Evolutionary conservation across 2,113 vertebrate species (phyloP).

Genomic region (Misgurnus mizolepis): DNA sequence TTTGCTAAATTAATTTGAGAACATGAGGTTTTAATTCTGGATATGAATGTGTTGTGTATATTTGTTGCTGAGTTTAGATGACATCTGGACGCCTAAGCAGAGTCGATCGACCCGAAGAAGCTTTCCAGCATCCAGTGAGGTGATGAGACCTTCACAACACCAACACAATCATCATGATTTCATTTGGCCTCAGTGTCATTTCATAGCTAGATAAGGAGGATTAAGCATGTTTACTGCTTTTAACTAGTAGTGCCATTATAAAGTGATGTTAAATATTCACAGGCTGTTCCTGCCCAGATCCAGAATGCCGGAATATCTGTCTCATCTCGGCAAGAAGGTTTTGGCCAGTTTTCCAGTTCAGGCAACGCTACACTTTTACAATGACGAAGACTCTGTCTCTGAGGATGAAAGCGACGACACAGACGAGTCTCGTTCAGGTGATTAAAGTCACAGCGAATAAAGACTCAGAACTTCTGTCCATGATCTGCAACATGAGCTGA

Average conservation of each 20-base stretch:
- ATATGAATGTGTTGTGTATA: neutral
- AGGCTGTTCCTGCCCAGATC: constrained; percentile 81
- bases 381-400: constrained; percentile 65
- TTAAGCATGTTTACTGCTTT: neutral
- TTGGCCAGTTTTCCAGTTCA: constrained; percentile 81
- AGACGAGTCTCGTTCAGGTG: neutral
- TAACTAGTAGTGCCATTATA: neutral
- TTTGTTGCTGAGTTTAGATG: constrained; percentile 21
- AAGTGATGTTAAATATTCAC: constrained; percentile 28
- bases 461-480: too few species aligned
- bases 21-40: neutral
- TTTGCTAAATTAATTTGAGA: neutral
- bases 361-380: constrained; percentile 83
- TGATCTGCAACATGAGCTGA: too few species aligned
- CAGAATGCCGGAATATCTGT: constrained; percentile 75
- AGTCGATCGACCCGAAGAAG: constrained; percentile 61
- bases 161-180: neutral
- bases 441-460: too few species aligned
- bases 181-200: neutral
- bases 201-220: too few species aligned
- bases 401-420: constrained; percentile 70
- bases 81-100: neutral
- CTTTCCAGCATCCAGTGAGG: constrained; percentile 83
- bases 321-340: constrained; percentile 70
- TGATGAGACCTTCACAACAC: neutral